Base-by-base conservation (phyloP, 2,113 vertebrate species). In the Lampris megalopsis region DNA sequence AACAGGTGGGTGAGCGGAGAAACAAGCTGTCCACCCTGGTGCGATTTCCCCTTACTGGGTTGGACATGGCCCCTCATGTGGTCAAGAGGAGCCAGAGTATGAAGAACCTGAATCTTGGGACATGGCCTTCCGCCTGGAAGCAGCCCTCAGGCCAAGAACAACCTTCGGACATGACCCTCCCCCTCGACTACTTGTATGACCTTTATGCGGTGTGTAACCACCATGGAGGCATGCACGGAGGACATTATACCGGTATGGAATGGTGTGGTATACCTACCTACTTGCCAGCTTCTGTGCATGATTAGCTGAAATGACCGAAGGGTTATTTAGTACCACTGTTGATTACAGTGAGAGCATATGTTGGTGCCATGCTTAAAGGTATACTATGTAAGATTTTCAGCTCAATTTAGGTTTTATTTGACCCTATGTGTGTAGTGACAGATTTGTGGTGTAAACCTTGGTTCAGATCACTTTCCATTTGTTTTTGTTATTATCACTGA, bases 131-230 rank as follows among this genome's bases (percentile, higher is more conserved):
- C 0, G 52, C 89, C 52, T 94, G 92, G 94, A 94, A 93, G 74
- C 92, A 85, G 62, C 63, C 92, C 1, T 80, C 86, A 9, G 75
- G 75, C 58, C 85, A 85, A 5, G 58, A 77, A 0, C 86, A 78
- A 9, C 60, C 84, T 49, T 74, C 90, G 3, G 87, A 94, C 57
- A 71, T 90, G 3, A 74, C 78, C 72, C 89, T 91, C 0, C 87
- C 96, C 0, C 87, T 83, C 0, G 94, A 96, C 82, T 96, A 92
- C 69, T 92, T 96, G 9, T 99, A 99, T 0, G 98, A 99, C 87
- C 92, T 99, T 62, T 99, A 99, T 0, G 97, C 96, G 0, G 97
- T 99, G 87, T 99, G 97, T 86, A 98, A 99, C 91, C 98, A 99
- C 90, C 97, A 99, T 0, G 98, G 98, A 83, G 96, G 96, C 80